Conservation (phyloP, 2,797 vertebrate species). For the Nasua narica region DNA sequence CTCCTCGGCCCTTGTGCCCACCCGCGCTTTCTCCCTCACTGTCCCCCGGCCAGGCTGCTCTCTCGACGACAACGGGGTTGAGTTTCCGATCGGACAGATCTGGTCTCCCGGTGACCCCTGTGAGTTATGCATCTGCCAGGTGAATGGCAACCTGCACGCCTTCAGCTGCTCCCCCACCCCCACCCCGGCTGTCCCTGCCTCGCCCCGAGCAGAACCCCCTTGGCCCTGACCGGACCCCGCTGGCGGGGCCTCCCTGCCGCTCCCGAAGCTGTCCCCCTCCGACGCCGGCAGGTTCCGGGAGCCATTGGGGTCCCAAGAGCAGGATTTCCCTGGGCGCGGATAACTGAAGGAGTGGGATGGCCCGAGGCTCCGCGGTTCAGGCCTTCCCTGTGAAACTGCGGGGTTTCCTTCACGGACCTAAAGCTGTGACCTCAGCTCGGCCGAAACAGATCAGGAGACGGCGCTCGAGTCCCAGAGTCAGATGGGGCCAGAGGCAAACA, state of each 20-base stretch:
- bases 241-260: not conserved
- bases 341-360: not conserved
- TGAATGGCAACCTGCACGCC: constrained; percentile 85
- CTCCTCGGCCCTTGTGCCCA: not conserved
- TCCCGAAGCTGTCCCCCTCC: not conserved
- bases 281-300: not conserved
- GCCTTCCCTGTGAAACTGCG: not conserved
- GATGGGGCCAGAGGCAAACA: not conserved
- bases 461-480: not conserved
- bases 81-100: constrained; percentile 88
- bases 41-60: constrained; percentile 81
- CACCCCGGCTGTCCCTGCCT: not conserved
- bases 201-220: fast-evolving
- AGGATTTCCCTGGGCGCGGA: not conserved
- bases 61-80: constrained; percentile 86
- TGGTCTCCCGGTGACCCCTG: constrained; percentile 90
- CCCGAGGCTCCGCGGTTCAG: fast-evolving
- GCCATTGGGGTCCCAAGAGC: not conserved
- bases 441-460: not conserved
- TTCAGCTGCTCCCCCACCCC: constrained; percentile 57
- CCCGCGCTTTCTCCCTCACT: not conserved
- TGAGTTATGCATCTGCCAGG: constrained; percentile 90
- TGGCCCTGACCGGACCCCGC: not conserved
- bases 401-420: not conserved
- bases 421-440: not conserved